Evolutionary conservation across 1,140 invertebrate species (phyloP), one percentile per base, ranked within the genome.

Genomic region (Heliconius congener): DNA sequence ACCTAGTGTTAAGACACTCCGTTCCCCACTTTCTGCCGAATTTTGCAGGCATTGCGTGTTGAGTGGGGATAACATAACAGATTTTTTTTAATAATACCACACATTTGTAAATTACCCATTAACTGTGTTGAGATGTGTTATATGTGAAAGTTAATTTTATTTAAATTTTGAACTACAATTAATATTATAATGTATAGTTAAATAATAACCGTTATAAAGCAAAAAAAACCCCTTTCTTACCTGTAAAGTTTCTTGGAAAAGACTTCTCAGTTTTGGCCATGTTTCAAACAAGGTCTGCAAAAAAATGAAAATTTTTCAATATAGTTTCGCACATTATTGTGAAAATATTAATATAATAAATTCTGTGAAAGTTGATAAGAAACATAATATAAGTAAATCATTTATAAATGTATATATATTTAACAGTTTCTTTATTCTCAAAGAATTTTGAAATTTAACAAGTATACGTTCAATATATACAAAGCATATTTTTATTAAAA

Each of bases 241-340:
- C 92, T 89, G 92, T 91, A 83, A 94, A 91, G 81, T 93, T 94
- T 91, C 93, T 93, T 55, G 93, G 86, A 88, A 94, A 94, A 30
- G 93, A 93, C 83, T 94, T 94, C 86, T 94, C 93, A 83, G 92
- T 91, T 89, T 93, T 94, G 71, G 91, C 91, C 93, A 94, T 94
- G 78, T 88, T 87, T 88, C 86, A 85, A 91, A 91, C 91, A 84
- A 88, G 42, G 72, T 80, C 86, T 87, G 83, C 46, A 86, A 87
- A 83, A 81, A 82, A 78, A 66, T 78, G 19, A 23, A 66, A 5
- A 23, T 19, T 60, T 60, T 60, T 66, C 3, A 66, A 30, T 66
- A 13, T 8, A n/a, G 23, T 11, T 27, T 30, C 60, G 13, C 23
- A 66, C n/a, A 27, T 13, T 66, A 66, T 66, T 27, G 60, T 66